These are phyloP conservation scores for Sinocyclocheilus anophthalmus DNA, from an alignment of 2,113 vertebrate genomes.

Conservation along the genomic window DNA sequence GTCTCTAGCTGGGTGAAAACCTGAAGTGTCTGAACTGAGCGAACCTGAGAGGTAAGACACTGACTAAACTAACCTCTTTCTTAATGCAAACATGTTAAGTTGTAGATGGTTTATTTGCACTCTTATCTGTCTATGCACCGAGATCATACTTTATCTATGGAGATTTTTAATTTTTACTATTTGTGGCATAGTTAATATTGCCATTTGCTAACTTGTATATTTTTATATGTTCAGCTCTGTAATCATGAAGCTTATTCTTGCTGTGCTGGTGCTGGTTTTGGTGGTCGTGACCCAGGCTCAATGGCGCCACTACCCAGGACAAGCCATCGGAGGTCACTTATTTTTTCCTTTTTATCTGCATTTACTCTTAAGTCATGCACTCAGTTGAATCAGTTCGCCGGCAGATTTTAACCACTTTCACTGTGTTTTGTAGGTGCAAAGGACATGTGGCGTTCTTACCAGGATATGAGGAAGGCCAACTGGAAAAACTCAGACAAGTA, in stretches of 20 bases:
- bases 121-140: neutral
- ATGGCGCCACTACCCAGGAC: slow-evolving; percentile 48
- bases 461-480: slow-evolving; percentile 46
- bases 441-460: slow-evolving; percentile 60
- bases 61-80: neutral
- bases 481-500: slow-evolving; percentile 60
- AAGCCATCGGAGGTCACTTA: slow-evolving; percentile 51
- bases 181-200: neutral
- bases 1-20: neutral
- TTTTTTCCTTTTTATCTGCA: neutral
- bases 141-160: neutral
- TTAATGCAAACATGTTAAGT: neutral
- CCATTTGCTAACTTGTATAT: neutral
- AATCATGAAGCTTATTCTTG: slow-evolving; percentile 64
- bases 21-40: neutral
- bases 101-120: neutral
- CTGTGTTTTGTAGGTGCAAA: slow-evolving; percentile 32
- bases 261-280: slow-evolving; percentile 51
- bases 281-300: slow-evolving; percentile 54
- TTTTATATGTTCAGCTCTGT: slow-evolving; percentile 25
- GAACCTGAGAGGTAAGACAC: slow-evolving; percentile 9
- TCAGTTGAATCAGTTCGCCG: too few species aligned
- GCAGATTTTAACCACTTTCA: neutral
- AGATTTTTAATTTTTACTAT: neutral
- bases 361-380: neutral